Conservation (phyloP, 2,113 vertebrate genomes). For the Calidris pugnax region DNA sequence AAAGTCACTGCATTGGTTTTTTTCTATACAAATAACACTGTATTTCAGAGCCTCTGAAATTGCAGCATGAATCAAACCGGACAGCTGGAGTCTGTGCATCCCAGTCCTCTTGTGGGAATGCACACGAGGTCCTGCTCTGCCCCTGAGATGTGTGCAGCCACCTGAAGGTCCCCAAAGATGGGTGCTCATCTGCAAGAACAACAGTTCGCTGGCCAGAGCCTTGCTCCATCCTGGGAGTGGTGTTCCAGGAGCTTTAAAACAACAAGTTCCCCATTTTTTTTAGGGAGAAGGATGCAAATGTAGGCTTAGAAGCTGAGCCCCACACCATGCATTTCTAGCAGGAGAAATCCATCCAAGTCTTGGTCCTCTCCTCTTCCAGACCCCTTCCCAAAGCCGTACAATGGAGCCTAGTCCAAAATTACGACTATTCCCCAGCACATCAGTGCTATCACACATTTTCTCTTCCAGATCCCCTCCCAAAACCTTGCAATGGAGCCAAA, state of each 20-base stretch:
- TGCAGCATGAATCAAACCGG: neutral
- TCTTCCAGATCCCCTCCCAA: neutral
- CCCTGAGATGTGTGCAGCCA: rapidly evolving
- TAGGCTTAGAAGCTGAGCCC: no score
- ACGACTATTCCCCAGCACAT: no score
- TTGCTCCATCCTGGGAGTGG: neutral
- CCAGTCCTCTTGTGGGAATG: rapidly evolving
- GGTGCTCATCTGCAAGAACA: neutral
- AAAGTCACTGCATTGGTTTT: neutral
- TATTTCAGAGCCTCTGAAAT: neutral
- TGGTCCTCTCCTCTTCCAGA: neutral
- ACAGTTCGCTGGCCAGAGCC: rapidly evolving
- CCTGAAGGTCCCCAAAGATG: neutral
- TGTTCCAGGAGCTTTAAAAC: neutral
- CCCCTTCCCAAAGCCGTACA: neutral
- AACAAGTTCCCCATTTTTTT: neutral
- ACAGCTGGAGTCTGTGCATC: neutral
- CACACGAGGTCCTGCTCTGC: neutral
- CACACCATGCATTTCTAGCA: neutral
- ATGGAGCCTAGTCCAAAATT: neutral
- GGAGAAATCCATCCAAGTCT: neutral
- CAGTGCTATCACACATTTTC: neutral
- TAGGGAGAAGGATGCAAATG: neutral
- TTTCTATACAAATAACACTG: neutral
- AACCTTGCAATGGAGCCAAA: neutral